phyloP scores from a whole-genome alignment of 2,797 vertebrate species.

The Mycteria americana region DNA sequence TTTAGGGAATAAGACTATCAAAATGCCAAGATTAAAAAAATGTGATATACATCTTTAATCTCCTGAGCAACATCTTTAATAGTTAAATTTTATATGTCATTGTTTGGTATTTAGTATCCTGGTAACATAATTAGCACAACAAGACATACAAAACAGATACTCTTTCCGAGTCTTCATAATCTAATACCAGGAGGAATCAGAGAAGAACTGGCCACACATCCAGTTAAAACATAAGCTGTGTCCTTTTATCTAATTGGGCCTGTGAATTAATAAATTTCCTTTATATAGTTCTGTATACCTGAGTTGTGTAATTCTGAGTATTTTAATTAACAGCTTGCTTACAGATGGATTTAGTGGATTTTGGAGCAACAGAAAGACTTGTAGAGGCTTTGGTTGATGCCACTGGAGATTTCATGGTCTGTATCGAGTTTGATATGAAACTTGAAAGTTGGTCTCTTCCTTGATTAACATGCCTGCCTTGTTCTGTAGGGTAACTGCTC shows the following conservation, averaged over 20 bases:
- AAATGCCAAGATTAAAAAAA: not conserved
- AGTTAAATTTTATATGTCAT: not conserved
- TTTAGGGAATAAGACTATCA: not conserved
- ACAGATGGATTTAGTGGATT: not conserved
- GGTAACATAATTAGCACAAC: slow-evolving; percentile 73
- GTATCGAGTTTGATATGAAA: not conserved
- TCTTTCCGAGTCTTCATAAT: slow-evolving; percentile 23
- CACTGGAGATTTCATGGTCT: not conserved
- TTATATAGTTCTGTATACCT: not conserved
- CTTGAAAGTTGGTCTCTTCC: not conserved
- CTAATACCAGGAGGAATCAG: slow-evolving; percentile 30
- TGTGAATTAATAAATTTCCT: not conserved
- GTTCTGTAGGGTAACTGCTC: not conserved
- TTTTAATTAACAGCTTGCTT: not conserved
- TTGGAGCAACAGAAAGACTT: not conserved
- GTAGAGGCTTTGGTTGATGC: not conserved
- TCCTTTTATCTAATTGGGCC: not conserved
- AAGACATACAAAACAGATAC: slow-evolving; percentile 51
- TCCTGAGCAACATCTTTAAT: not conserved
- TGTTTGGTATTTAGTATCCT: slow-evolving; percentile 74
- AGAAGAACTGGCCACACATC: not conserved
- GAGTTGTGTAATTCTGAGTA: not conserved
- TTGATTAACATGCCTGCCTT: not conserved
- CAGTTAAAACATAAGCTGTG: slow-evolving; percentile 7
- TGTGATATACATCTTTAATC: not conserved